Conservation (phyloP, 37 sponge, comb jelly and placozoan genomes). For the Lycopodina hypogea region DNA sequence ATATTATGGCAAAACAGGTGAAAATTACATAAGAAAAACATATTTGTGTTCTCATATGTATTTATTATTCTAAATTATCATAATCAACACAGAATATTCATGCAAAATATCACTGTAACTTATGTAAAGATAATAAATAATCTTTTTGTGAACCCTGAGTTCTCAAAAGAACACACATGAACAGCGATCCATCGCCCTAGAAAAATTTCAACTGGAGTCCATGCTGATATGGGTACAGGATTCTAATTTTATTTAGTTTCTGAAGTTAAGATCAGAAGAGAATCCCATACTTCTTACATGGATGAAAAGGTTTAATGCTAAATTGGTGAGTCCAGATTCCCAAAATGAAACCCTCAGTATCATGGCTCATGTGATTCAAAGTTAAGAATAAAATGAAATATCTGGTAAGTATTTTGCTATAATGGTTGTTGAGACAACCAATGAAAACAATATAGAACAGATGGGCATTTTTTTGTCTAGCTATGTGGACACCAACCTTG, state of each 20-base stretch:
- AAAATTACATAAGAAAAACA: too few species aligned
- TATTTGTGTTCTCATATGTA: too few species aligned
- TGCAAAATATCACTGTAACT: too few species aligned
- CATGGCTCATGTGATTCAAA: conserved; percentile 27
- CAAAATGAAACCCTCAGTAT: conserved; percentile 40
- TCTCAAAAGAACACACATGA: too few species aligned
- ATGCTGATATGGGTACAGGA: conserved; percentile 5
- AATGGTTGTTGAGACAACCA: conserved; percentile 52
- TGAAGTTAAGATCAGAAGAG: conserved; percentile 29
- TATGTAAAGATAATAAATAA: too few species aligned
- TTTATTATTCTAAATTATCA: too few species aligned
- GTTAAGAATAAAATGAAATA: conserved; percentile 14
- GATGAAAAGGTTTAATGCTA: conserved; percentile 24
- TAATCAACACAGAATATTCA: too few species aligned
- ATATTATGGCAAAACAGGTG: too few species aligned
- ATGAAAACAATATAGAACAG: conserved; percentile 43
- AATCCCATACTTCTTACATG: conserved; percentile 23
- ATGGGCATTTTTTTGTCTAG: conserved; percentile 49
- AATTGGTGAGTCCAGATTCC: conserved; percentile 27
- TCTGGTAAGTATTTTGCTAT: conserved; percentile 13
- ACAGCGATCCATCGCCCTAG: too few species aligned
- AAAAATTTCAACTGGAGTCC: too few species aligned
- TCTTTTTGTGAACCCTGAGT: too few species aligned
- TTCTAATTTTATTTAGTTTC: conserved; percentile 48
- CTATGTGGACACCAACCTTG: conserved; percentile 45